Evolutionary conservation across 2,797 vertebrate species (phyloP).

Genomic region (Melanotaenia nigrans): DNA sequence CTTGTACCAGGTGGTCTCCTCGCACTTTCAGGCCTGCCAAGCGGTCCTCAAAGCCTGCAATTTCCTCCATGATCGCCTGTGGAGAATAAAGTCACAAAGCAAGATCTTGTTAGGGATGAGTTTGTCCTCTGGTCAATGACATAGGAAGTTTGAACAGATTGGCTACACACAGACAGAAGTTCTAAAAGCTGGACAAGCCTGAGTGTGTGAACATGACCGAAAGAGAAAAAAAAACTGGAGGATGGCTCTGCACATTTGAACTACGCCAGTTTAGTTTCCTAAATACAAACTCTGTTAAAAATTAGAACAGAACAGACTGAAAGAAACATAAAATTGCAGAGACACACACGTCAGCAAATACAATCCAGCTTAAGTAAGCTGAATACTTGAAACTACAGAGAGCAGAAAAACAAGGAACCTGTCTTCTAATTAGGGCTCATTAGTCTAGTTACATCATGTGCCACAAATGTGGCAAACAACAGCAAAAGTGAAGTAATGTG

Average conservation of each 20-base stretch:
- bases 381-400: background rate
- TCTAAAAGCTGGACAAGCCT: background rate
- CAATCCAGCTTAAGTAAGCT: background rate
- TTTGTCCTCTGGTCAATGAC: constrained; percentile 22
- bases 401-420: background rate
- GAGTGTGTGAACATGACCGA: constrained; percentile 9
- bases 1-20: constrained; percentile 88
- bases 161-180: constrained; percentile 19
- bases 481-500: constrained; percentile 5
- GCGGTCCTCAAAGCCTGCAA: constrained; percentile 94
- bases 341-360: background rate
- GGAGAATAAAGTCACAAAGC: constrained; percentile 47
- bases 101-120: constrained; percentile 26
- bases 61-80: constrained; percentile 98
- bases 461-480: background rate
- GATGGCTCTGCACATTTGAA: background rate
- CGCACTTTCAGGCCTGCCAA: constrained; percentile 87
- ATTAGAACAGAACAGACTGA: background rate
- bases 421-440: constrained; percentile 12
- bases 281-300: constrained; percentile 10
- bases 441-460: background rate
- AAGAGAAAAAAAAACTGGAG: background rate
- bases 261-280: background rate
- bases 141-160: constrained; percentile 31
- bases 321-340: background rate